Base-by-base conservation (phyloP, 2,888 invertebrate genomes). In the Folsomia manolachei region DNA sequence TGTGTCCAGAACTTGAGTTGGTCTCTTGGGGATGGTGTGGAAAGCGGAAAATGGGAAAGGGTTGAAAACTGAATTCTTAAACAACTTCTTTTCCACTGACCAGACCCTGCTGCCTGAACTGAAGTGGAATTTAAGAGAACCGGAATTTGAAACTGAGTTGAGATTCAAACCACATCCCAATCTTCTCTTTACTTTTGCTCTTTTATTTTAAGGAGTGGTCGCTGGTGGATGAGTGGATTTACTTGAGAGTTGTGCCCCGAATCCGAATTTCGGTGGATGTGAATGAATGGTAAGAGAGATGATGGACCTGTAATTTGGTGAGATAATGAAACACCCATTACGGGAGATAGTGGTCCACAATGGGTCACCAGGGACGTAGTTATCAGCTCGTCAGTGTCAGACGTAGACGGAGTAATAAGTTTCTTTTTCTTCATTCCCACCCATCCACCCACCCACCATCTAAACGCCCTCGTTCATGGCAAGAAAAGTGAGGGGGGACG, bases 301-400 rank as follows among this genome's bases (percentile, higher is more conserved):
- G 56, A 56, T 56, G 56, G 56, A 56, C n/a, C 56, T 56, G 56
- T 56, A 56, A 56, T 56, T 56, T 56, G 56, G 21, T 4, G 21
- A n/a, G 56, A 56, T 56, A 56, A 56, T 56, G 56, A 56, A 56
- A 56, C 19, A 56, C 21, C 56, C 56, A 56, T 56, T 56, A 56
- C 56, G 19, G 11, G 11, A 56, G 56, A 56, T 56, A 56, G 21
- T 21, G 21, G 19, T 18, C 11, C 56, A 4, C 18, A 56, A 56
- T 21, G 56, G 21, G 56, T 56, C 56, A 56, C 56, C 18, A 56
- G 56, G 56, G 56, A 56, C 56, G 4, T 14, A 21, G 56, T 56
- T 56, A 56, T 56, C 56, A 56, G 56, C 21, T 56, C 56, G 56
- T 56, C 39, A 39, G 39, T 39, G 39, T 39, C 39, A 39, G 39